Evolutionary conservation across 2,888 invertebrate species (phyloP).

Genomic region (Mesopsocus fuscifrons): DNA sequence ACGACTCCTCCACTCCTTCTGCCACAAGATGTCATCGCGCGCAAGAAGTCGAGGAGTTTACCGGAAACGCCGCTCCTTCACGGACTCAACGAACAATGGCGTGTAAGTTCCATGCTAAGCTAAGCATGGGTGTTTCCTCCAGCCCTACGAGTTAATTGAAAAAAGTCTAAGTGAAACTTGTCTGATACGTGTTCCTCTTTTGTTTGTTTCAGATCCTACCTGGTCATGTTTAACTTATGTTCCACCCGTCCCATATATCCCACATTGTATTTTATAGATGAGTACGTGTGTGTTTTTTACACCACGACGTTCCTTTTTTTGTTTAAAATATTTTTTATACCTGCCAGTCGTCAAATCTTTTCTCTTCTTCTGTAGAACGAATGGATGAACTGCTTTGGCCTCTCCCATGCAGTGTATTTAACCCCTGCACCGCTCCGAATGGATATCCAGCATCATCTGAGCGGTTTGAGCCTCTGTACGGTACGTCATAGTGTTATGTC

Average conservation of each 20-base stretch:
- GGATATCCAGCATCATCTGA: no score
- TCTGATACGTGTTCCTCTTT: conserved; percentile 9
- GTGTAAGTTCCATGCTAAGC: neutral
- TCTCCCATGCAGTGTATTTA: no score
- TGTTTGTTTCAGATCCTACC: conserved; percentile 2
- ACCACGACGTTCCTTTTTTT: neutral
- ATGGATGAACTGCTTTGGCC: no score
- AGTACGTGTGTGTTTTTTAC: neutral
- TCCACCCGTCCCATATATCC: neutral
- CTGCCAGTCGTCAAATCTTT: neutral
- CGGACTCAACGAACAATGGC: neutral
- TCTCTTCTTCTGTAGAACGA: no score
- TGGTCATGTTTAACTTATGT: neutral
- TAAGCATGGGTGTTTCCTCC: neutral
- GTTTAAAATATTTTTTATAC: neutral
- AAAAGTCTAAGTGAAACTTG: conserved; percentile 9
- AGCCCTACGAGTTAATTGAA: conserved; percentile 4
- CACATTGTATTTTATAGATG: neutral
- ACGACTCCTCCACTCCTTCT: no score
- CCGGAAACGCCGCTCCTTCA: neutral
- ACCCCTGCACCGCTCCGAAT: no score
- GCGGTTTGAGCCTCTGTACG: no score
- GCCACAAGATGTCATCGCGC: neutral
- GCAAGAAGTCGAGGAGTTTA: no score
- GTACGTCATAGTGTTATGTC: no score